Percentiles rank a stretch among this genome's conserved stretches.
Evolutionary conservation across 2,888 invertebrate species (phyloP).

Genomic region (Smittia sp.): DNA sequence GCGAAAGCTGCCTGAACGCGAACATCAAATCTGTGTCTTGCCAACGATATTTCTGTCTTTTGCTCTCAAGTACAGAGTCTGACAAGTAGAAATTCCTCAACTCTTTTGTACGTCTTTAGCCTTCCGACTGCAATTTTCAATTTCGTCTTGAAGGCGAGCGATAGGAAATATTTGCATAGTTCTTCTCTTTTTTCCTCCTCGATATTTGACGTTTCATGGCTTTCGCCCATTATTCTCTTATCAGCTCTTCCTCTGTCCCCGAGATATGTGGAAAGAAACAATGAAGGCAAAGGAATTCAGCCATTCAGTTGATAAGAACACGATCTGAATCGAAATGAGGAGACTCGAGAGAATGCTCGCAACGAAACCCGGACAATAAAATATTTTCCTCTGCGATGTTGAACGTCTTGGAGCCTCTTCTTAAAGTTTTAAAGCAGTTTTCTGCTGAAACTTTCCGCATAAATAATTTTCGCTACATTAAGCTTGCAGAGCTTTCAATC

Average conservation of each 20-base stretch:
- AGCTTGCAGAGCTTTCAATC: too few species aligned
- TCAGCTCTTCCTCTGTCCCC: neutral
- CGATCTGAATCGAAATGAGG: neutral
- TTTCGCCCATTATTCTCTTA: neutral
- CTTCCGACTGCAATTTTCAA: neutral
- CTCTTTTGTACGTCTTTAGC: neutral
- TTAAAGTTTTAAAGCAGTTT: neutral
- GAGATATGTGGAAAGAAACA: neutral
- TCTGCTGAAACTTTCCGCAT: too few species aligned
- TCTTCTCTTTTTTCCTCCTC: neutral
- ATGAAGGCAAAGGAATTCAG: neutral
- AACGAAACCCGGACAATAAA: neutral
- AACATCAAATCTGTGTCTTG: too few species aligned
- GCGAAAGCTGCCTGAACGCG: too few species aligned
- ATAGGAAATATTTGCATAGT: neutral
- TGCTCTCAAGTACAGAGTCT: too few species aligned
- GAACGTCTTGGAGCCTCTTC: neutral
- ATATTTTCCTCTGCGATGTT: neutral
- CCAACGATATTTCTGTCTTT: neutral
- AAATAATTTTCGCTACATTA: too few species aligned
- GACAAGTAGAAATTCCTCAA: neutral
- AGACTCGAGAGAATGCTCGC: neutral
- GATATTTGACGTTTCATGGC: neutral
- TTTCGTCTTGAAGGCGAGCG: neutral
- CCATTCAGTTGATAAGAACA: constrained; percentile 1